Percentiles rank a stretch among this genome's conserved stretches.
Conservation (phyloP, 2,113 vertebrate species). For the Phrynocephalus versicolor region DNA sequence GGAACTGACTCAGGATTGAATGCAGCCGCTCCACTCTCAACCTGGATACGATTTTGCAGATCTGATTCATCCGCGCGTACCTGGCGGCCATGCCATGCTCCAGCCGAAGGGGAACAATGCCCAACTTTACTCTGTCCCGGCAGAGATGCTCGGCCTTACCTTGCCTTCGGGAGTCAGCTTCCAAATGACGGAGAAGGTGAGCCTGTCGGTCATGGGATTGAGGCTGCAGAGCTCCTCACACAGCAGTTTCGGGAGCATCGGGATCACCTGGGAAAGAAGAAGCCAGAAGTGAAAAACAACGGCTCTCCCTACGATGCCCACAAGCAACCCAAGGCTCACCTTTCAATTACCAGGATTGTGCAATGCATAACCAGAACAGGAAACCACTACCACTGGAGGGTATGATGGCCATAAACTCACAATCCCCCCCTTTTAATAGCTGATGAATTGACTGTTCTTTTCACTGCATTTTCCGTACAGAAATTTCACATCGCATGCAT, state of each 20-base stretch:
- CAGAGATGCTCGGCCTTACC: conserved; percentile 68
- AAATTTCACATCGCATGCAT: no score
- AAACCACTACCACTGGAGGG: neutral
- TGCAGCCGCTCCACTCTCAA: no score
- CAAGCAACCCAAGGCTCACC: no score
- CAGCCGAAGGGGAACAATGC: neutral
- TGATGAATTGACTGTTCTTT: no score
- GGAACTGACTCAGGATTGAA: no score
- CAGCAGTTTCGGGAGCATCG: conserved; percentile 92
- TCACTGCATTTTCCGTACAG: no score
- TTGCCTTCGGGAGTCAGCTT: conserved; percentile 89
- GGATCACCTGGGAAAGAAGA: conserved; percentile 84
- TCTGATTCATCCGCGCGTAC: neutral
- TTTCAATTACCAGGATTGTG: no score
- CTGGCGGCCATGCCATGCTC: neutral
- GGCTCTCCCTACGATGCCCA: neutral
- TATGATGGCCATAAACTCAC: neutral
- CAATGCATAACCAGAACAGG: neutral
- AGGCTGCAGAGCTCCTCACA: conserved; percentile 97
- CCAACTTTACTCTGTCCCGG: neutral
- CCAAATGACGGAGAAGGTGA: conserved; percentile 97
- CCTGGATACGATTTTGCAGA: neutral
- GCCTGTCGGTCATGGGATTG: conserved; percentile 89
- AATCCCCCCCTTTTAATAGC: neutral
- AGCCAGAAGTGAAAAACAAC: neutral